A percentile compares a stretch with the other conserved stretches of the same genome.
Evolutionary conservation across 2,888 invertebrate species (phyloP).

Genomic region (Eutolmus rufibarbis): DNA sequence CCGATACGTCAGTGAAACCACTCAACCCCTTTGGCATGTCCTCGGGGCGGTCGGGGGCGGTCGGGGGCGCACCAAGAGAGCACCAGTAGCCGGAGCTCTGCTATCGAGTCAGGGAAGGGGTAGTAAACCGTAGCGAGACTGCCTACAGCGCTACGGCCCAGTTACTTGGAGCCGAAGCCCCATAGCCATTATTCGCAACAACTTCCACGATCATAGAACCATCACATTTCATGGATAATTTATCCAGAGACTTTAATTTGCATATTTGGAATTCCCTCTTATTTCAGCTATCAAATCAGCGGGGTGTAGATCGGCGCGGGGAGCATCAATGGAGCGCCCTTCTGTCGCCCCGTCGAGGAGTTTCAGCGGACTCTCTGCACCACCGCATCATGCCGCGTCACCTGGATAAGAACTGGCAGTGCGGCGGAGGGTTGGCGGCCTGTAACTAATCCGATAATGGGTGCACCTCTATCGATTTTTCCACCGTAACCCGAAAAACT

Average conservation of each 20-base stretch:
- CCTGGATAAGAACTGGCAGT: background rate
- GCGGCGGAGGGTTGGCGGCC: background rate
- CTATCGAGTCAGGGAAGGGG: background rate
- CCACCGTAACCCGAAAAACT: background rate
- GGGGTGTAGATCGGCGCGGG: background rate
- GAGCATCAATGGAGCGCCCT: background rate
- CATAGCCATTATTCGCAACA: slow-evolving; percentile 28
- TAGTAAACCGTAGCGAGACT: background rate
- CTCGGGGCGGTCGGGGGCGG: background rate
- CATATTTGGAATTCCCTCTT: slow-evolving; percentile 41
- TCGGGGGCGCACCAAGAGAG: background rate
- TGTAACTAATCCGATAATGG: slow-evolving; percentile 32
- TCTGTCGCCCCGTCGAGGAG: background rate
- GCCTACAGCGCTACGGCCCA: background rate
- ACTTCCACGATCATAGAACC: slow-evolving; percentile 40
- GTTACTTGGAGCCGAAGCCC: background rate
- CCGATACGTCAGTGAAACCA: slow-evolving; percentile 22
- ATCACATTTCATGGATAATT: slow-evolving; percentile 44
- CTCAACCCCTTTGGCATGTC: slow-evolving; percentile 9
- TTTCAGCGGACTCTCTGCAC: background rate
- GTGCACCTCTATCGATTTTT: background rate
- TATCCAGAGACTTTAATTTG: slow-evolving; percentile 42
- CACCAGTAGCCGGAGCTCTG: background rate
- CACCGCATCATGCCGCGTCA: background rate
- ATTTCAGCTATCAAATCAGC: background rate